Base-by-base conservation (phyloP, 2,888 invertebrate species). In the Lasioglossum figueresi region DNA sequence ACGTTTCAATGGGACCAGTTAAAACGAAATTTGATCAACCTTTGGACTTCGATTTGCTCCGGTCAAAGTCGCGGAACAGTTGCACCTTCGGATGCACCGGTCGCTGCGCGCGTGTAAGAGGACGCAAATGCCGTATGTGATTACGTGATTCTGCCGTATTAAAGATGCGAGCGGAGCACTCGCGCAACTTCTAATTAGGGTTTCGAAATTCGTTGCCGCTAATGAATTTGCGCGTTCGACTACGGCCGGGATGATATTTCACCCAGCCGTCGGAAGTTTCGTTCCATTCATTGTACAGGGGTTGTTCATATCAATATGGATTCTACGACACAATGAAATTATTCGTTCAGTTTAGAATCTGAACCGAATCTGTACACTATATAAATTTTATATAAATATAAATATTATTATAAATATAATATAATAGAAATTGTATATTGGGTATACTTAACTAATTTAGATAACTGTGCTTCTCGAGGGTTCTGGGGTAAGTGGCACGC, bases 211-310 rank as follows among this genome's bases (percentile, higher is more conserved):
- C 37, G 27, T 40, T 40, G 34, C 31, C 34, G 66, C 66, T 76
- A 76, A 76, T 68, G 52, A 80, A 76, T 52, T 80, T 19, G 48
- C 31, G n/a, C 16, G 75, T 52, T 63, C 76, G 40, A 66, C 48
- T 45, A 27, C 27, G 48, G 37, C 48, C 27, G 14, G 37, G 31
- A 31, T n/a, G 40, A 16, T 74, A 40, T 40, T 66, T 63, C 27
- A 74, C 45, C 37, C n/a, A 56, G n/a, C 52, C n/a, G 52, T 23
- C 27, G 31, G 5, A 27, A 63, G 27, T 63, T 27, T n/a, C 31
- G 59, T 63, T 63, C 31, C 27, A 27, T 63, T 63, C 12, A 27
- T 31, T 6, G 14, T 27, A 16, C 27, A n/a, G 4, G 14, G 27
- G 1, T 63, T 27, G n/a, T 63, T 27, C 10, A 63, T 16, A 27